Percentiles rank a stretch among this genome's conserved stretches.
phyloP scores from a whole-genome alignment of 2,888 invertebrate genomes.

The Lumbricus terrestris region DNA sequence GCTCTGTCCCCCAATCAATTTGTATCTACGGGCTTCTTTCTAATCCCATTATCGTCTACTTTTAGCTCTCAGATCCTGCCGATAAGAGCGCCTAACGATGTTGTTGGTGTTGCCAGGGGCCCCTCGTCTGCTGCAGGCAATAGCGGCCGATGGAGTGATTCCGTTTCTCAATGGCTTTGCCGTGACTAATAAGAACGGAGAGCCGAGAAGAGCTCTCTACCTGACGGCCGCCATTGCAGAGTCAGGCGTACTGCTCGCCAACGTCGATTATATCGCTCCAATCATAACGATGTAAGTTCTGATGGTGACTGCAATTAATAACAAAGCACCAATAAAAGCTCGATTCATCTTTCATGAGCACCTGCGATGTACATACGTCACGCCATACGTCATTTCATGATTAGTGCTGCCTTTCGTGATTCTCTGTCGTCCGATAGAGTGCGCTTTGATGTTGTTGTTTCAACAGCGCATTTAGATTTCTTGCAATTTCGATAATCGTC shows the following conservation, averaged over 20 bases:
- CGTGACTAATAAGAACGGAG: constrained; percentile 87
- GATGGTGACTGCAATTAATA: neutral
- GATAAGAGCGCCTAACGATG: neutral
- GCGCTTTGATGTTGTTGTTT: neutral
- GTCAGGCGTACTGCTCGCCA: constrained; percentile 80
- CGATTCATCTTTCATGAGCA: neutral
- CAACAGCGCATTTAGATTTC: neutral
- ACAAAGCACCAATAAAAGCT: neutral
- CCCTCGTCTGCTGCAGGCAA: constrained; percentile 75
- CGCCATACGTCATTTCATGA: neutral
- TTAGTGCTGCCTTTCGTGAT: neutral
- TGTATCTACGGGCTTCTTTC: neutral
- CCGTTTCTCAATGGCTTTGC: constrained; percentile 92
- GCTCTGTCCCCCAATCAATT: neutral
- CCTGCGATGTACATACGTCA: neutral
- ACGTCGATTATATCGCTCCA: constrained; percentile 94
- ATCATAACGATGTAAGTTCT: constrained; percentile 79
- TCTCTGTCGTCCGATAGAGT: neutral
- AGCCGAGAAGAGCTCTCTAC: constrained; percentile 90
- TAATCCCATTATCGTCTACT: neutral
- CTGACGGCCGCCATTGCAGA: constrained; percentile 69
- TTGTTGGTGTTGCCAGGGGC: constrained; percentile 59
- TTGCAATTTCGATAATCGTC: neutral
- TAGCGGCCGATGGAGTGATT: constrained; percentile 95
- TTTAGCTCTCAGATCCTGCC: no score